Percentiles rank a stretch among this genome's conserved stretches.
phyloP scores from a whole-genome alignment of 2,797 vertebrate genomes.

The Gymnoscopelus microlampas region DNA sequence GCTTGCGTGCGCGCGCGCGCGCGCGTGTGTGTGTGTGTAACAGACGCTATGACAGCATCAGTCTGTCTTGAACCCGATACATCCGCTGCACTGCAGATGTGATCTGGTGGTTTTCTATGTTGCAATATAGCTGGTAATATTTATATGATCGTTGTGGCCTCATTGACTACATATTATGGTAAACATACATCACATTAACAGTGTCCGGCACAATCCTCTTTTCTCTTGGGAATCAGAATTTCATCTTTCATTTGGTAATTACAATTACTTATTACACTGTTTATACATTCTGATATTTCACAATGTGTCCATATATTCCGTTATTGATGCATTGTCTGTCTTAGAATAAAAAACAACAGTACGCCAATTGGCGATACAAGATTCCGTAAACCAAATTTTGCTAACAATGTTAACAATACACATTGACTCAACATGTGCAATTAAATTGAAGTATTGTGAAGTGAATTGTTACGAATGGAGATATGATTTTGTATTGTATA shows the following conservation, averaged over 20 bases:
- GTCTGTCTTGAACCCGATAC: conserved; percentile 46
- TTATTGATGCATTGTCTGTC: too few species aligned
- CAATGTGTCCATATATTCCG: too few species aligned
- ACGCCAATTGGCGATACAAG: too few species aligned
- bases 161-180: conserved; percentile 47
- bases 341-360: too few species aligned
- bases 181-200: conserved; percentile 36
- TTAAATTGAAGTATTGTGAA: not conserved
- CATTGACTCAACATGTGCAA: too few species aligned
- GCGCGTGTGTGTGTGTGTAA: not conserved
- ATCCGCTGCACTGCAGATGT: conserved; percentile 63
- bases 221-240: too few species aligned
- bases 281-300: too few species aligned
- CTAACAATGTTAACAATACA: too few species aligned
- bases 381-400: too few species aligned
- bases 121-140: conserved; percentile 36
- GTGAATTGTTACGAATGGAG: conserved; percentile 42
- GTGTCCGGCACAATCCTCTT: conserved; percentile 1
- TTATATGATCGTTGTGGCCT: conserved; percentile 44
- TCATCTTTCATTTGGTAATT: too few species aligned
- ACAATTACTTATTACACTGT: too few species aligned
- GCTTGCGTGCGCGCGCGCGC: not conserved
- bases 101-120: conserved; percentile 44
- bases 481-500: conserved; percentile 65
- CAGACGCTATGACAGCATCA: conserved; percentile 32